Base-by-base conservation (phyloP, 2,888 invertebrate genomes). In the Drosophila gaucha region DNA sequence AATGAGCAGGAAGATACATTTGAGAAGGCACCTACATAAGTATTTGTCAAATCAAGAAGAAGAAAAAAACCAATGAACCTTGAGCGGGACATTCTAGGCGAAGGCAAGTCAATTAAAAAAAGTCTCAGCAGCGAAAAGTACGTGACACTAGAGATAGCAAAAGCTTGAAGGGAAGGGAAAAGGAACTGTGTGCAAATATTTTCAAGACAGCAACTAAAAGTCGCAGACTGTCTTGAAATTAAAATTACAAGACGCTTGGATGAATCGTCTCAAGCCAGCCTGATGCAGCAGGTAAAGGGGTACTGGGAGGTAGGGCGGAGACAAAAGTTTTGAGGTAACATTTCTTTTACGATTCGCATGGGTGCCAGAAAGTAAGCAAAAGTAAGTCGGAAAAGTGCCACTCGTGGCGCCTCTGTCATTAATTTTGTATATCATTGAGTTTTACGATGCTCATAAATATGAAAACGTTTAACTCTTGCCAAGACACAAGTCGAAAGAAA, bases 391-490 rank as follows among this genome's bases (percentile, higher is more conserved):
- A 69, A 52, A 80, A 75, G 74, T 77, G 80, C 67, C 74, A 80
- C 71, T 80, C 67, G 74, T 49, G 63, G 63, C 69, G 74, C 63
- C 79, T 68, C 71, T 80, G 80, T 83, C 89, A 89, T 89, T 90
- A 89, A 89, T 90, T 89, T 89, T 88, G 89, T 79, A 78, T 90
- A 89, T 89, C 90, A 90, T 90, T 89, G 88, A 82, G 86, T 89
- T 90, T 90, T 89, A 90, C 88, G 86, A 86, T 80, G 78, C 85
- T 85, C 90, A 86, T 91, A 91, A 90, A 91, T 90, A 90, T 85
- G 78, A 82, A 88, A 90, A 89, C 90, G 80, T 88, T 90, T 89
- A 89, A 90, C 86, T 90, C 89, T 86, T 88, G 82, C 83, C 71
- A 56, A 63, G 54, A 26, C 38, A 20, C 6, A 18, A n/a, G n/a